Conservation (phyloP, 2,888 invertebrate species). For the Hylaea fasciaria region DNA sequence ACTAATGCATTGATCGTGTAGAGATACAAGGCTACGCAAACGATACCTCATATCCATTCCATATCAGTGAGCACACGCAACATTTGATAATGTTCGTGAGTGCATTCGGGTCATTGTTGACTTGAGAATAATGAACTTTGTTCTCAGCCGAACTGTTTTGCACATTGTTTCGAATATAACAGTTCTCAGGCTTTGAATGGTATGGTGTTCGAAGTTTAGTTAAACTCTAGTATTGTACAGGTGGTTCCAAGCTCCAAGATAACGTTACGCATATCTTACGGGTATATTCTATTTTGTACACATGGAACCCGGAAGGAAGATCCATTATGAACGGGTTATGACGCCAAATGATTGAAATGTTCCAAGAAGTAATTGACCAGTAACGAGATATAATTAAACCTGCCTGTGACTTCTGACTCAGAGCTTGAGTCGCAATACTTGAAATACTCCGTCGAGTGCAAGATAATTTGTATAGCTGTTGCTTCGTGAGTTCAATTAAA, state of each 20-base stretch:
- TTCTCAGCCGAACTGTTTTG: constrained; percentile 33
- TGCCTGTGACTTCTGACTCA: constrained; percentile 31
- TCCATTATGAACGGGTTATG: background rate
- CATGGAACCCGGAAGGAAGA: background rate
- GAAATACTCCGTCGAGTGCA: constrained; percentile 25
- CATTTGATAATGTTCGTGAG: constrained; percentile 45
- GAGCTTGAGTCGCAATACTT: constrained; percentile 17
- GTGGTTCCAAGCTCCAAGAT: background rate
- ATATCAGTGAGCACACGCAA: constrained; percentile 46
- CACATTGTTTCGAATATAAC: constrained; percentile 31
- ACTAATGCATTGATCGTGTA: constrained; percentile 3
- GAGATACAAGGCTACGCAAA: constrained; percentile 9
- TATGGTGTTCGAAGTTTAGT: background rate
- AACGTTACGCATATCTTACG: too few species aligned
- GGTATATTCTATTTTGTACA: background rate
- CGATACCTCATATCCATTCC: constrained; percentile 14
- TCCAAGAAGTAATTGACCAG: constrained; percentile 33
- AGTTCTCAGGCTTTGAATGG: constrained; percentile 12
- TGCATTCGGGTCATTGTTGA: constrained; percentile 58
- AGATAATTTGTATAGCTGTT: constrained; percentile 39
- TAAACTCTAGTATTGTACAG: background rate
- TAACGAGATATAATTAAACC: constrained; percentile 35
- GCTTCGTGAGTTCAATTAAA: constrained; percentile 13
- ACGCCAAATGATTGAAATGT: constrained; percentile 9
- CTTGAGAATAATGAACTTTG: constrained; percentile 37